Percentiles rank a stretch among this genome's conserved stretches.
Evolutionary conservation across 35 echinoderm and acorn worm species (phyloP).

Genomic region (Ophioderma brevispina): DNA sequence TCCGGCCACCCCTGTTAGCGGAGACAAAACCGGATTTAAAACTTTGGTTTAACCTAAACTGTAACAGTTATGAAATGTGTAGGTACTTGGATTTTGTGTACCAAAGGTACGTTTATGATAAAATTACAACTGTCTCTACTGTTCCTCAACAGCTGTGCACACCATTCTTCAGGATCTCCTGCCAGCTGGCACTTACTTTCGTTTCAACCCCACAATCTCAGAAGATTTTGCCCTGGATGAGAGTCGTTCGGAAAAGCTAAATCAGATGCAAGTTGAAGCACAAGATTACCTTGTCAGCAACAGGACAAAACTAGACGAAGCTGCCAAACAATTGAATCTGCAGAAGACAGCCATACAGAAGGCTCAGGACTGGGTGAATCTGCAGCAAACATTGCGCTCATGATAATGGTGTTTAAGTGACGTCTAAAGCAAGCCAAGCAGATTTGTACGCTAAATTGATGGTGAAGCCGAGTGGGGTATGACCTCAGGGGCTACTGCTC

Average conservation of each 20-base stretch:
- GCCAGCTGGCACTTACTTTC: conserved; percentile 80
- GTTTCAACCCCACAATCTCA: conserved; percentile 84
- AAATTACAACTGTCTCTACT: not conserved
- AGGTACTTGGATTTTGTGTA: too few relatives aligned
- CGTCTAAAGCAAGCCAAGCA: too few relatives aligned
- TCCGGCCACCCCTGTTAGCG: too few relatives aligned
- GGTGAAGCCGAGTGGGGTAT: too few relatives aligned
- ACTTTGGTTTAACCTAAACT: too few relatives aligned
- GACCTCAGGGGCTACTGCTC: too few relatives aligned
- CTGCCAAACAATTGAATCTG: conserved; percentile 46
- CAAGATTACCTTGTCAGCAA: conserved; percentile 72
- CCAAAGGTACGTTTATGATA: too few relatives aligned
- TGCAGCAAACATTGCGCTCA: conserved; percentile 48
- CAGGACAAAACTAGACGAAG: conserved; percentile 71
- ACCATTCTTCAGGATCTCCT: conserved; percentile 84
- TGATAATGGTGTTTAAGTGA: not conserved
- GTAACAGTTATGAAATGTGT: too few relatives aligned
- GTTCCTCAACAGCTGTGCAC: conserved; percentile 79
- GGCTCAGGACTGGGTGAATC: conserved; percentile 67
- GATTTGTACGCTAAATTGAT: too few relatives aligned
- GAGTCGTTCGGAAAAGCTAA: conserved; percentile 80
- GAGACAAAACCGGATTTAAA: too few relatives aligned
- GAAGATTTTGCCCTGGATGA: conserved; percentile 96
- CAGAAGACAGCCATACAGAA: conserved; percentile 69
- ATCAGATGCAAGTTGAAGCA: conserved; percentile 79